Evolutionary conservation across 1,140 invertebrate genomes (phyloP), one percentile per base, ranked within the genome.

Genomic region (Drosophila saltans): DNA sequence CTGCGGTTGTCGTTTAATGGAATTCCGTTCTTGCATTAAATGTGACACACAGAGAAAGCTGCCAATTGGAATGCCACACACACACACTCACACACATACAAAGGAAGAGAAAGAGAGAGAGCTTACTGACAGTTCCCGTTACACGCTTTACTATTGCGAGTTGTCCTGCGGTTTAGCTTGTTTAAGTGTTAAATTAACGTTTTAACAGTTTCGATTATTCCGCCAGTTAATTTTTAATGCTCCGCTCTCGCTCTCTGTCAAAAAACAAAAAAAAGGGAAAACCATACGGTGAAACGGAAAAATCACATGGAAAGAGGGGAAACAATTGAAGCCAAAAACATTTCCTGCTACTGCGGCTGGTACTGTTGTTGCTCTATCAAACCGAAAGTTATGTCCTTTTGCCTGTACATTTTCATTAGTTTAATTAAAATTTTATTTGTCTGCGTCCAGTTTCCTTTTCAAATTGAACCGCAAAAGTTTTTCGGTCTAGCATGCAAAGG

Each of bases 151-250:
- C 73, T 69, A 74, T 77, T 70, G 69, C 74, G 68, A 80, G 78
- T 77, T 78, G 78, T 72, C 39, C 76, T 88, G 83, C 69, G 83
- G 83, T 89, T 88, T 88, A 81, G 80, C 84, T 89, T 88, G 83
- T 88, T 84, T 88, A 88, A 88, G 83, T 88, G 83, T 88, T 88
- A 88, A 88, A 89, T 88, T 88, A 89, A 88, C 77, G 84, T 88
- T 88, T 88, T 83, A 88, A 88, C 83, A 89, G 80, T 68, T 88
- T 89, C 75, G 77, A 84, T 88, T 89, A 88, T 83, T 83, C 80
- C 70, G 77, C 76, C 83, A 80, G 81, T 89, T 83, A 83, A 88
- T 88, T 88, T 88, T 89, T 89, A 83, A 88, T 89, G 74, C 62
- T 81, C 52, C 26, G 39, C 16, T 57, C 60, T 33, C 30, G 33